Base-by-base conservation (phyloP, 1,140 invertebrate genomes). In the Tribolium castaneum region DNA sequence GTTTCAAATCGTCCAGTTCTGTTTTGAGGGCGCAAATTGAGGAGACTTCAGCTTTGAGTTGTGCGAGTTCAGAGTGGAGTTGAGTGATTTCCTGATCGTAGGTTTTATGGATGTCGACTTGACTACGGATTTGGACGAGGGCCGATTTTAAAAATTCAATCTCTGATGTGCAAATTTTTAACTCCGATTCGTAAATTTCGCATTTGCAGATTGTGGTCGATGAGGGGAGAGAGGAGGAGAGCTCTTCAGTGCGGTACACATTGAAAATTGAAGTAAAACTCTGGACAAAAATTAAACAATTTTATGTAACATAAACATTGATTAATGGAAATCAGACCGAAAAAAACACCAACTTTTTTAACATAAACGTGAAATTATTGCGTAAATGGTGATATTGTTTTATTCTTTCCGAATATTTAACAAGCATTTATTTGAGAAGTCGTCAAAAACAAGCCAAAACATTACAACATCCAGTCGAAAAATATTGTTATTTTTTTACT, bases 241-340 rank as follows among this genome's bases (percentile, higher is more conserved):
- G 13, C 14, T 76, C 14, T 6, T 75, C 25, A 3, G 12, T 12
- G 10, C 30, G 45, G 34, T 76, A 22, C 10, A 45, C 49, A 12
- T n/a, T 56, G 54, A 78, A 80, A 10, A 82, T 14, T 16, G 76
- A 78, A 9, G 79, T 16, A n/a, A 82, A 77, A 73, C 79, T 80
- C 80, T 19, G 16, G 16, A 19, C 16, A 19, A 19, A 19, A 19
- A 19, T 19, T 19, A 1, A 19, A 19, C 16, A 19, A 19, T 19
- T 19, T 2, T 2, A 19, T 19, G 16, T 19, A 19, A 19, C n/a
- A n/a, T n/a, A n/a, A n/a, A n/a, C n/a, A n/a, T n/a, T n/a, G n/a
- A n/a, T n/a, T n/a, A n/a, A n/a, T n/a, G n/a, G n/a, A n/a, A 19
- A 19, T 19, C 16, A 19, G 1, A 19, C 2, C 2, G 16, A 19